Conservation (phyloP, 2,113 vertebrate genomes). For the Lipotes vexillifer region DNA sequence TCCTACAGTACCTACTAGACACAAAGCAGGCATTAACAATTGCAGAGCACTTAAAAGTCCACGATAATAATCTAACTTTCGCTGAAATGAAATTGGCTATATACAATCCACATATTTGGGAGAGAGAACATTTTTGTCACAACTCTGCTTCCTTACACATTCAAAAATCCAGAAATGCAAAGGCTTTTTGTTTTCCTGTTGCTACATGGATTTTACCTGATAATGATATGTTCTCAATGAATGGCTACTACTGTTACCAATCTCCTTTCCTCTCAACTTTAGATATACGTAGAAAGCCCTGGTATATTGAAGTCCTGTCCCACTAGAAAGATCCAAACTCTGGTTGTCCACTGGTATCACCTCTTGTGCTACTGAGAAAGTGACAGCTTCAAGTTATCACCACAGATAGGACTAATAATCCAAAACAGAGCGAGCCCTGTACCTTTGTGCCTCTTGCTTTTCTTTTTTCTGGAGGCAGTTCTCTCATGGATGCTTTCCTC, state of each 20-base stretch:
- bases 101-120: neutral
- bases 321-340: neutral
- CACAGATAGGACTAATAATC: neutral
- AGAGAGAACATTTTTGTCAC: neutral
- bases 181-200: neutral
- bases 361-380: neutral
- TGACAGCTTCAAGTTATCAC: neutral
- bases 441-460: constrained; percentile 96
- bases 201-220: neutral
- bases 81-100: neutral
- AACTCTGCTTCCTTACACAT: neutral
- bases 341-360: neutral
- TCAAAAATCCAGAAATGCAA: neutral
- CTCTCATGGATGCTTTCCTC: constrained; percentile 81
- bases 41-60: neutral
- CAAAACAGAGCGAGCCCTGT: neutral
- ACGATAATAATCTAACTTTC: neutral
- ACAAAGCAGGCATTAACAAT: neutral
- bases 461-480: constrained; percentile 88
- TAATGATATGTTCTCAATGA: neutral
- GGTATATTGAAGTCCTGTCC: neutral
- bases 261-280: neutral
- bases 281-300: neutral
- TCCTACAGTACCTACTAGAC: neutral
- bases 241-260: neutral